These are phyloP conservation scores for Xenopus petersii DNA, from an alignment of 2,797 vertebrate genomes.

Conservation along the genomic window DNA sequence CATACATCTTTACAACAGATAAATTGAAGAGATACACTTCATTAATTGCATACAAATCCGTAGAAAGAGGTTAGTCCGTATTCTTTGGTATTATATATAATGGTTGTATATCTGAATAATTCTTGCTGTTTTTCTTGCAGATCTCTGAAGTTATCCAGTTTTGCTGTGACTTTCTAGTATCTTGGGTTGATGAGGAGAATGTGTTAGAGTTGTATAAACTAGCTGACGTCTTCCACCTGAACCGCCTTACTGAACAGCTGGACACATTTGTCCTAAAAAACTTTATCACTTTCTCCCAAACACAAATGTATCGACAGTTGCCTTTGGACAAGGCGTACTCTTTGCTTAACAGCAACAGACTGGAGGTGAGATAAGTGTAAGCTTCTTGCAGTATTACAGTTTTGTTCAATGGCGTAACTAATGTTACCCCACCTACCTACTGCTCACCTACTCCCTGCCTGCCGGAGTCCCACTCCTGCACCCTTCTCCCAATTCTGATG, in stretches of 20 bases:
- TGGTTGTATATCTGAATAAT: no score
- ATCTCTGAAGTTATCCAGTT: slow-evolving; percentile 87
- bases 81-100: no score
- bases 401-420: no score
- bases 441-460: no score
- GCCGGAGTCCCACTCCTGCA: no score
- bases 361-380: slow-evolving; percentile 68
- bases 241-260: slow-evolving; percentile 78
- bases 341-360: slow-evolving; percentile 82
- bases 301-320: slow-evolving; percentile 83
- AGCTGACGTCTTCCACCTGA: slow-evolving; percentile 85
- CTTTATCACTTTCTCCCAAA: slow-evolving; percentile 83
- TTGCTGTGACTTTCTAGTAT: slow-evolving; percentile 95
- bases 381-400: not conserved
- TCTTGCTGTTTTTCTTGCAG: slow-evolving; percentile 59
- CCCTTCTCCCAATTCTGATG: no score
- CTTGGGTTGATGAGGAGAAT: slow-evolving; percentile 93
- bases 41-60: no score
- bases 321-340: slow-evolving; percentile 82
- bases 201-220: slow-evolving; percentile 86
- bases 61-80: no score
- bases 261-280: slow-evolving; percentile 86
- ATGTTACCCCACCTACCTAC: no score
- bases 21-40: no score
- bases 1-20: no score